Conservation (phyloP, 2,888 invertebrate species). For the Metallyticus violacea region DNA sequence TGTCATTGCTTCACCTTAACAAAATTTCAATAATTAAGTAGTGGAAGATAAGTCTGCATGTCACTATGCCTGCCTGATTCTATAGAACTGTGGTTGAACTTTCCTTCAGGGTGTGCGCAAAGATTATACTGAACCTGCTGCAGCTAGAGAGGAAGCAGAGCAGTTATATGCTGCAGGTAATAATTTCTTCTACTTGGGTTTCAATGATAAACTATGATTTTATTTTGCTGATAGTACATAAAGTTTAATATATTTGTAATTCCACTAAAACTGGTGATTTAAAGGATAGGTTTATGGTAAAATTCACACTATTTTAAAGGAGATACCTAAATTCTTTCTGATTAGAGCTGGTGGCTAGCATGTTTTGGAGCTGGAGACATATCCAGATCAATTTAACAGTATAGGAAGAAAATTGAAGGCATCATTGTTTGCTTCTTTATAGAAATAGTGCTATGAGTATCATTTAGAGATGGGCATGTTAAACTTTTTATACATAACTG, state of each 20-base stretch:
- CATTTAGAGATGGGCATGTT: no score
- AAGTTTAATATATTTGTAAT: background rate
- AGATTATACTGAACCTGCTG: conserved; percentile 59
- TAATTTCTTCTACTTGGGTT: conserved; percentile 5
- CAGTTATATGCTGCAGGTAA: conserved; percentile 63
- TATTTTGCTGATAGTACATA: no score
- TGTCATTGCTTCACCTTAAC: no score
- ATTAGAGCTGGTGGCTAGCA: no score
- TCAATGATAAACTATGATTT: background rate
- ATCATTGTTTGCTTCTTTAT: no score
- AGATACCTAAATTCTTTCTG: no score
- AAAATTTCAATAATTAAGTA: no score
- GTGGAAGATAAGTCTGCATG: background rate
- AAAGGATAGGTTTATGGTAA: background rate
- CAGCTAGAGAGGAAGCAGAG: conserved; percentile 71
- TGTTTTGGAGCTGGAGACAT: background rate
- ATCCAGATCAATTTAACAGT: no score
- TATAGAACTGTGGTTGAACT: background rate
- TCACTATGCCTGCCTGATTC: background rate
- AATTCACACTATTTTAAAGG: background rate
- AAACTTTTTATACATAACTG: no score
- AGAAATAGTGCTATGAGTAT: no score
- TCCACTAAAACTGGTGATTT: no score
- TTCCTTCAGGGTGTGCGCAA: conserved; percentile 57
- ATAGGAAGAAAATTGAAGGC: no score